These are phyloP conservation scores for Gymnoscopelus microlampas DNA, from an alignment of 2,797 vertebrate genomes.

Conservation along the genomic window DNA sequence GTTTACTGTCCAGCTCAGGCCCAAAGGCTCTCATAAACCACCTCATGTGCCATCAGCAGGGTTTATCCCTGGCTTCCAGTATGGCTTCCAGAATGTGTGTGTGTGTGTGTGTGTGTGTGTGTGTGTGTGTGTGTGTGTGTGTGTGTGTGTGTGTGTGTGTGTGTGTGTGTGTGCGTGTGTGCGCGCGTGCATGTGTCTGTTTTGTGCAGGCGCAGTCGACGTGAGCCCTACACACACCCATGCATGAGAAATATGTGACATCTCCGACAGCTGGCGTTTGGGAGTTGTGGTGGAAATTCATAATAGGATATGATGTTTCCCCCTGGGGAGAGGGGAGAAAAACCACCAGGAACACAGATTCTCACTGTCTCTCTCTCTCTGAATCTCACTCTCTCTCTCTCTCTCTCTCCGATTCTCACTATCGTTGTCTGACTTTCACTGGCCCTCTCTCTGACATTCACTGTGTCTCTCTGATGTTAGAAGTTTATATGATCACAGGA, in stretches of 20 bases:
- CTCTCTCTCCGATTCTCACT: not conserved
- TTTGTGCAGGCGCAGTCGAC: not conserved
- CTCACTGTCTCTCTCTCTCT: not conserved
- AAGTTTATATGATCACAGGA: too few relatives aligned
- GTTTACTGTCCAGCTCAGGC: too few relatives aligned
- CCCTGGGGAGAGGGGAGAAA: slow-evolving; percentile 21
- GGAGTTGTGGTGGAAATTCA: slow-evolving; percentile 42
- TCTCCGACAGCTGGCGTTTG: slow-evolving; percentile 5
- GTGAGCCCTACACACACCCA: not conserved
- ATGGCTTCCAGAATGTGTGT: not conserved
- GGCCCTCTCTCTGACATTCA: not conserved
- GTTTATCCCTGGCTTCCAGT: not conserved
- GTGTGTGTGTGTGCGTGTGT: not conserved
- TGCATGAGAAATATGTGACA: slow-evolving; percentile 46
- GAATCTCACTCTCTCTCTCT: not conserved
- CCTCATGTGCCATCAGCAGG: too few relatives aligned
- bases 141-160: too few relatives aligned
- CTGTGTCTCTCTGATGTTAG: not conserved
- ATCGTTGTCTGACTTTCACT: not conserved
- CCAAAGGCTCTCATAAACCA: too few relatives aligned
- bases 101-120: not conserved
- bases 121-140: not conserved
- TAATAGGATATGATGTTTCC: slow-evolving; percentile 46
- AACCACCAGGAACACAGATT: not conserved
- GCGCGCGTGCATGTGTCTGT: not conserved